Evolutionary conservation across 2,113 vertebrate species (phyloP).

Genomic region (Nansenia antarctica): DNA sequence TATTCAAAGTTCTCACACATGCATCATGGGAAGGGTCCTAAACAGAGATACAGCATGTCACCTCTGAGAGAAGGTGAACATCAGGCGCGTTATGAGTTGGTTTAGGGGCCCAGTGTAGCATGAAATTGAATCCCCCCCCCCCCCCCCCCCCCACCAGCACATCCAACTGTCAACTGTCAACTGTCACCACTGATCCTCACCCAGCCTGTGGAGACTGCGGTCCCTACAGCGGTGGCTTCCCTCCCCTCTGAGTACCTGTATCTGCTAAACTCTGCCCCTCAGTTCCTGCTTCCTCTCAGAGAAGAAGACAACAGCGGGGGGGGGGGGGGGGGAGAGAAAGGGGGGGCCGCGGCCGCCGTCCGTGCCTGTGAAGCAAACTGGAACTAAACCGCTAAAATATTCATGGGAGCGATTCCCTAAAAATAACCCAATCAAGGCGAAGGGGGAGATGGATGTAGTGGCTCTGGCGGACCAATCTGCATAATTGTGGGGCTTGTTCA

Average conservation of each 20-base stretch:
- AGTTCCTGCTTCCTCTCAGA: neutral
- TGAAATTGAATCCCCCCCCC: too few relatives aligned
- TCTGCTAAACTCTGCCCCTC: neutral
- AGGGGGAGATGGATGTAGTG: neutral
- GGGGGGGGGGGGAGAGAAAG: too few relatives aligned
- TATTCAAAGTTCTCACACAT: neutral
- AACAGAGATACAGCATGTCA: neutral
- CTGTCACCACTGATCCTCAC: neutral
- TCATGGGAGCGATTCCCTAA: constrained; percentile 29
- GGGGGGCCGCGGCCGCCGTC: too few relatives aligned
- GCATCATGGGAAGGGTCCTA: neutral
- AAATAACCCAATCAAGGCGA: constrained; percentile 9
- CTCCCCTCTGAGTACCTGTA: neutral
- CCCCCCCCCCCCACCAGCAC: neutral
- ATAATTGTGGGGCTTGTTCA: neutral
- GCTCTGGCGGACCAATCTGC: neutral
- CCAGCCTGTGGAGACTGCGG: neutral
- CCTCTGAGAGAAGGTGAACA: neutral
- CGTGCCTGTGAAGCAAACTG: constrained; percentile 23
- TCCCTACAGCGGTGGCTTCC: neutral
- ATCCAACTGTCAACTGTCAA: neutral
- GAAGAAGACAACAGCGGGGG: neutral
- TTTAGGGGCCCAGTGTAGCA: neutral
- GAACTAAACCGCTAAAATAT: constrained; percentile 47
- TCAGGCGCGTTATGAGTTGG: neutral